Conservation (phyloP, 2,797 vertebrate species). For the Mus minutoides region DNA sequence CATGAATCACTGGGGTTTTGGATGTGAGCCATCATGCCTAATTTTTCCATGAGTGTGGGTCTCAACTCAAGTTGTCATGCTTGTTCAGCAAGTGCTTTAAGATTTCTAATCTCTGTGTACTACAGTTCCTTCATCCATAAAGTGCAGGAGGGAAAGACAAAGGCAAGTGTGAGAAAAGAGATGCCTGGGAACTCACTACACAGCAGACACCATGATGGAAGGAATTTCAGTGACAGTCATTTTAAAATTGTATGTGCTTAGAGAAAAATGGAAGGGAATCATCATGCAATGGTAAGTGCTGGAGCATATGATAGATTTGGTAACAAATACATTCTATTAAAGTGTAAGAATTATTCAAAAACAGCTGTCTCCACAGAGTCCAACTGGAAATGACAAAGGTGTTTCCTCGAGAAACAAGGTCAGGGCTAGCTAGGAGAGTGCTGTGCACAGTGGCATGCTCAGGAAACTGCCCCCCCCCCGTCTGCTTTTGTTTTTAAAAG, state of each 20-base stretch:
- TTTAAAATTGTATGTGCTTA: neutral
- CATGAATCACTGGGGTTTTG: neutral
- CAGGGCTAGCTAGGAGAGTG: rapidly evolving
- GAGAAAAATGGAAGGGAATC: neutral
- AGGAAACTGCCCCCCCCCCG: neutral
- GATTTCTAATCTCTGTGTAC: neutral
- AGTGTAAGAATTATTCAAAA: constrained; percentile 17
- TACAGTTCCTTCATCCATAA: neutral
- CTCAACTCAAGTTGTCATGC: neutral
- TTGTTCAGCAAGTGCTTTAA: neutral
- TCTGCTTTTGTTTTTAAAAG: neutral
- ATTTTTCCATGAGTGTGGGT: too few relatives aligned
- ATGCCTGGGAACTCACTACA: neutral
- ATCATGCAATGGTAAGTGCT: neutral
- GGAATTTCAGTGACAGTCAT: neutral
- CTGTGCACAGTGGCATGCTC: neutral
- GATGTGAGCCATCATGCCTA: neutral
- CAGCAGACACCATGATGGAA: neutral
- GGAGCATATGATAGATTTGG: neutral
- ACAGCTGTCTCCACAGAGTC: neutral
- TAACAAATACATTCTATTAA: neutral
- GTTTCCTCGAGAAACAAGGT: neutral
- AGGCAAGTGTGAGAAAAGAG: neutral
- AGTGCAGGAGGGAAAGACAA: neutral
- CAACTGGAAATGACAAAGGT: neutral